Conservation (phyloP, 2,113 vertebrate species). For the Tragelaphus buxtoni region DNA sequence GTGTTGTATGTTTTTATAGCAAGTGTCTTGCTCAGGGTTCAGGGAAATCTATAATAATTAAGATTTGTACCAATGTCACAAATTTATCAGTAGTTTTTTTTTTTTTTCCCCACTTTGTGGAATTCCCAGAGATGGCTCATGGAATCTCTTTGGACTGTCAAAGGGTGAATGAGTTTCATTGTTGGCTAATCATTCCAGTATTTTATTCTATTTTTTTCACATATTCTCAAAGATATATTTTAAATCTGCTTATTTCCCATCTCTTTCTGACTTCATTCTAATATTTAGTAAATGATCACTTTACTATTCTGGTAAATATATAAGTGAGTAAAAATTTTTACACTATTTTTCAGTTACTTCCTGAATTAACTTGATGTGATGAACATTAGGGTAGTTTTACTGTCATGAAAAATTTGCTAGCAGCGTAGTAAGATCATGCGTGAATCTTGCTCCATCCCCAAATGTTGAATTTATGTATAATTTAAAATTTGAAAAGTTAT, state of each 20-base stretch:
- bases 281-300: not conserved
- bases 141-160: not conserved
- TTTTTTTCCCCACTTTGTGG: not conserved
- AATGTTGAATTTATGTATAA: not conserved
- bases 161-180: not conserved
- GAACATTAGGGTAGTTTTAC: not conserved
- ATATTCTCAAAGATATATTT: not conserved
- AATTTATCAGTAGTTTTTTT: not conserved
- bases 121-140: not conserved
- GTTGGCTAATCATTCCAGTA: not conserved
- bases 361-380: not conserved
- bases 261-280: not conserved
- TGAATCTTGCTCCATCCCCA: not conserved
- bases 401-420: not conserved
- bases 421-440: not conserved
- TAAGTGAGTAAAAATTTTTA: conserved; percentile 13
- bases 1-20: not conserved
- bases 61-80: not conserved
- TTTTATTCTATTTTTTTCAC: not conserved
- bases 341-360: not conserved
- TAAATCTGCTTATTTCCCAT: not conserved
- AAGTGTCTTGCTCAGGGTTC: not conserved
- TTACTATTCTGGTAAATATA: conserved; percentile 18
- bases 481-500: not conserved
- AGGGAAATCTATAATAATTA: not conserved